Conservation (phyloP, 2,888 invertebrate species). For the Deroplatys truncata region DNA sequence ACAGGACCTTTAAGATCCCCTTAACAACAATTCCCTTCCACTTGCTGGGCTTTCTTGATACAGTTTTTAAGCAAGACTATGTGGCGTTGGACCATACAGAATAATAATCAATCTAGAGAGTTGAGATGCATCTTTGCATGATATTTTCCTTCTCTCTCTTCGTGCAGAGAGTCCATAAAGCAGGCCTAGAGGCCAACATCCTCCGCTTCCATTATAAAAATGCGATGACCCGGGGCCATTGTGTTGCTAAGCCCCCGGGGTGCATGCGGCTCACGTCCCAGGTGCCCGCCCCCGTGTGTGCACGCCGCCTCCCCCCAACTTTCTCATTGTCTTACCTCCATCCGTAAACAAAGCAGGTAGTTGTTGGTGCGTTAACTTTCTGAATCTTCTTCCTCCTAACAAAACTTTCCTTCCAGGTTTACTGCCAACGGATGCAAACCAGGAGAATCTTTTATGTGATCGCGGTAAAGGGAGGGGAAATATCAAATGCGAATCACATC, state of each 20-base stretch:
- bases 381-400: neutral
- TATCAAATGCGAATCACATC: neutral
- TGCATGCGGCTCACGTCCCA: neutral
- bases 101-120: neutral
- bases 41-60: no score
- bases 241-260: neutral
- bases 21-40: no score
- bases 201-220: neutral
- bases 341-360: neutral
- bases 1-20: no score
- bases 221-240: neutral
- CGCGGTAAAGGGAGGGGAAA: neutral
- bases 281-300: neutral
- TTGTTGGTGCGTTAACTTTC: neutral
- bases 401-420: neutral
- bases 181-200: neutral
- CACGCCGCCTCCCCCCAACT: neutral
- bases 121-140: neutral
- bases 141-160: neutral
- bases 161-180: neutral
- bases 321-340: neutral
- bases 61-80: no score
- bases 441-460: neutral
- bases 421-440: neutral
- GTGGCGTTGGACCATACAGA: no score